Evolutionary conservation across 1,140 invertebrate genomes (phyloP).

Genomic region (Drosophila teissieri): DNA sequence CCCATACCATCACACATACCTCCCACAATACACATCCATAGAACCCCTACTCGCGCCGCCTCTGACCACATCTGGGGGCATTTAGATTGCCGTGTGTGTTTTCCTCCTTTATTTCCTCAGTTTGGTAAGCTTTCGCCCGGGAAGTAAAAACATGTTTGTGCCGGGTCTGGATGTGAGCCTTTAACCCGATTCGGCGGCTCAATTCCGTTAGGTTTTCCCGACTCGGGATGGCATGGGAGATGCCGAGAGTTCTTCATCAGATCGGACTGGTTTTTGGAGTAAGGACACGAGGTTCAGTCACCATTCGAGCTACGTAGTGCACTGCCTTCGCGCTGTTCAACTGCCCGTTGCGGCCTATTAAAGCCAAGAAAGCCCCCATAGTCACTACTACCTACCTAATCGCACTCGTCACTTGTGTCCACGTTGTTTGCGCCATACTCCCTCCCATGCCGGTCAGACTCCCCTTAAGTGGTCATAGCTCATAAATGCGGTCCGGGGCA

Average conservation of each 20-base stretch:
- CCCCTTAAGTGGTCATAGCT: constrained; percentile 61
- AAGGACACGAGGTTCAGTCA: constrained; percentile 36
- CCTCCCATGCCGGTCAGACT: constrained; percentile 44
- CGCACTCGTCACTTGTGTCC: constrained; percentile 66
- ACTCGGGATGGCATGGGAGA: constrained; percentile 11
- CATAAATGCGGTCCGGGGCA: constrained; percentile 62
- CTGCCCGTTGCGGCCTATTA: constrained; percentile 69
- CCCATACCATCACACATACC: too few relatives aligned
- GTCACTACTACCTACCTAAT: constrained; percentile 34
- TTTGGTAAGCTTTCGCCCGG: constrained; percentile 54
- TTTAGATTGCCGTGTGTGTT: constrained; percentile 46
- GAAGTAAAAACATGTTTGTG: constrained; percentile 73
- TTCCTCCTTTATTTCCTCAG: constrained; percentile 44
- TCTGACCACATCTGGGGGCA: constrained; percentile 3
- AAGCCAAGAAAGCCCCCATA: constrained; percentile 23
- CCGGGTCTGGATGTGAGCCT: constrained; percentile 27
- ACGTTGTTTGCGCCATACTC: constrained; percentile 37
- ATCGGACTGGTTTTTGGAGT: constrained; percentile 31
- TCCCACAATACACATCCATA: too few relatives aligned
- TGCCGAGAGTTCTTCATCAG: neutral
- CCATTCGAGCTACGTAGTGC: constrained; percentile 34
- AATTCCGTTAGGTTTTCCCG: constrained; percentile 63
- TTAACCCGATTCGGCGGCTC: constrained; percentile 16
- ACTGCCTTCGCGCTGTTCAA: constrained; percentile 25
- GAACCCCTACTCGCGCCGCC: constrained; percentile 9